Percentiles rank a stretch among this genome's conserved stretches.
Evolutionary conservation across 2,113 vertebrate species (phyloP).

Genomic region (Muntiacus muntjak): DNA sequence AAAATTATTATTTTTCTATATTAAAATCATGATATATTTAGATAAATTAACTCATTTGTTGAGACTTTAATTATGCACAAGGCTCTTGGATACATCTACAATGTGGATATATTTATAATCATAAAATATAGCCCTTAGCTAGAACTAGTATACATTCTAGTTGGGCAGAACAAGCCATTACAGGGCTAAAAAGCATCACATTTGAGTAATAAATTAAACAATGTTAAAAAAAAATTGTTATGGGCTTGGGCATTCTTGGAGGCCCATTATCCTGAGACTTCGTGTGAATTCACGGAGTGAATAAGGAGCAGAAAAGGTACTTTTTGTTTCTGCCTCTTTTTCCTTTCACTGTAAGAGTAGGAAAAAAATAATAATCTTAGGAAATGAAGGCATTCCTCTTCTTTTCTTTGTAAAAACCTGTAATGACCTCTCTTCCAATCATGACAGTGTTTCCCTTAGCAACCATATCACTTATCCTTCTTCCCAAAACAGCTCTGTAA

Average conservation of each 20-base stretch:
- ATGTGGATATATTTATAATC: neutral
- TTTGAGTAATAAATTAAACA: conserved; percentile 34
- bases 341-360: conserved; percentile 2
- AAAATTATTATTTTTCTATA: neutral
- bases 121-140: neutral
- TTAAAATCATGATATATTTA: neutral
- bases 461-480: conserved; percentile 36
- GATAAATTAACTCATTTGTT: neutral
- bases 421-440: conserved; percentile 56
- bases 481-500: conserved; percentile 7
- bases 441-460: conserved; percentile 58
- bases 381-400: conserved; percentile 39
- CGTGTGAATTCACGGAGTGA: conserved; percentile 20
- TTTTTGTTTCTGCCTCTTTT: conserved; percentile 45
- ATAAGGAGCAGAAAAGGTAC: conserved; percentile 27
- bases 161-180: neutral
- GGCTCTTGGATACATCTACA: neutral
- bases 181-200: neutral
- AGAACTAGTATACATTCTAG: neutral
- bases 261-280: conserved; percentile 28
- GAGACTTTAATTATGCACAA: neutral
- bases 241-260: neutral
- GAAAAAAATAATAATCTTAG: neutral
- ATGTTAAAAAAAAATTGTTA: neutral
- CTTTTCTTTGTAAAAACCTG: conserved; percentile 50